Evolutionary conservation across 1,140 invertebrate species (phyloP), one percentile per base, ranked within the genome.

Genomic region (Dendroctonus ponderosae): DNA sequence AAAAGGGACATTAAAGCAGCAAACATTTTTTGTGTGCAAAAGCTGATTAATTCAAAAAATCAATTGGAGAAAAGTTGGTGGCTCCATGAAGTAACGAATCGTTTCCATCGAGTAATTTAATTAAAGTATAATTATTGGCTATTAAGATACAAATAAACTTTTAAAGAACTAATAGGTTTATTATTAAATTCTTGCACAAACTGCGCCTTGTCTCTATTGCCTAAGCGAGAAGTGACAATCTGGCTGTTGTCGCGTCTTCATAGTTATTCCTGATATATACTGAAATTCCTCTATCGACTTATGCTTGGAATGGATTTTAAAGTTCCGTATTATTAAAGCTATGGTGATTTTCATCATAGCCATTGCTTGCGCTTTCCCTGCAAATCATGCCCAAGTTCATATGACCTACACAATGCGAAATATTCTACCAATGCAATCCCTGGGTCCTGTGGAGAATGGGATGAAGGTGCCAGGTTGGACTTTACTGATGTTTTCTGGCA

Each of bases 361-460:
- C 8, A 46, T 9, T 46, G 43, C 43, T 46, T 46, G 43, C 12
- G 8, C 12, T 46, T 46, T 46, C 12, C 43, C 43, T 46, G 4
- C 8, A 46, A 46, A 2, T 46, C 4, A 2, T 46, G 0, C 8
- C 4, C 4, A 0, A 46, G 12, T 46, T 46, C 3, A 11, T 2
- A 46, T 9, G 43, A 12, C 1, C 8, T 46, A 46, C 0, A 46
- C 14, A 3, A n/a, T 1, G 26, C 0, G 14, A 26, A 26, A 3
- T 9, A 15, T 59, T 43, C 50, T 56, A 73, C 81, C 85, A 63
- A 88, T 85, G 65, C 86, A 88, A 70, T 87, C 86, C 54, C 86
- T 77, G 0, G 80, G 79, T 4, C 87, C 87, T 1, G 84, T 83
- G 60, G 84, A 85, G 69, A 91, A 90, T 5, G 88, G 87, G 42